A percentile compares a stretch with the other conserved stretches of the same genome.
Conservation (phyloP, 2,797 vertebrate species). For the Hippoglossus hippoglossus region DNA sequence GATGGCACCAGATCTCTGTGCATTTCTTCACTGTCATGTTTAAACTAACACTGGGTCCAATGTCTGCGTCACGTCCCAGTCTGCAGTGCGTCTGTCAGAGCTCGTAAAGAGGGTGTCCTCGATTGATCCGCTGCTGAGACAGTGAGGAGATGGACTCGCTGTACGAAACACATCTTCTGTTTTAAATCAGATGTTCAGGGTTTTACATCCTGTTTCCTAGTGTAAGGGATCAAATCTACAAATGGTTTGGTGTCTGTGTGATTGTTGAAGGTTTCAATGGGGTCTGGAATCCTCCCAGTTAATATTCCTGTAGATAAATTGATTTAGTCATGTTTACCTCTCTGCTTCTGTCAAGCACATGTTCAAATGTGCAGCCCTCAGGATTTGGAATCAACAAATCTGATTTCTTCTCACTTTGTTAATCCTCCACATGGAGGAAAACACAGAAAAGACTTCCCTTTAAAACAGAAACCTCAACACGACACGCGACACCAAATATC, state of each 20-base stretch:
- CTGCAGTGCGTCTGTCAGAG: background rate
- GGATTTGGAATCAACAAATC: too few relatives aligned
- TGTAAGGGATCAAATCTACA: too few relatives aligned
- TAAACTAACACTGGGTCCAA: conserved; percentile 10
- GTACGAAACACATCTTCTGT: background rate
- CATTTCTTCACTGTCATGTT: conserved; percentile 13
- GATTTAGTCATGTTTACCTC: too few relatives aligned
- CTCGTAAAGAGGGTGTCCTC: background rate
- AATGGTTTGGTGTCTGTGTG: too few relatives aligned
- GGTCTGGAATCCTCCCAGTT: too few relatives aligned
- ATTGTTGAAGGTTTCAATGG: too few relatives aligned
- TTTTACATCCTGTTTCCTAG: background rate
- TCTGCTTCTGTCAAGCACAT: too few relatives aligned
- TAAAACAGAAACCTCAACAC: background rate
- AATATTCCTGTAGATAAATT: too few relatives aligned
- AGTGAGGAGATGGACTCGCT: background rate
- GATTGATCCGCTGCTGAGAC: background rate
- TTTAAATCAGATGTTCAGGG: background rate
- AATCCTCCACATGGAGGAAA: too few relatives aligned
- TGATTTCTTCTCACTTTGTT: too few relatives aligned
- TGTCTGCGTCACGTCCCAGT: background rate
- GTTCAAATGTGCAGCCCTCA: too few relatives aligned
- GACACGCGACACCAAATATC: background rate
- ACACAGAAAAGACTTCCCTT: too few relatives aligned
- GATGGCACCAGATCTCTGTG: conserved; percentile 21